Base-by-base conservation (phyloP, 1,140 invertebrate species). In the honey bee (Apis mellifera) region DNA sequence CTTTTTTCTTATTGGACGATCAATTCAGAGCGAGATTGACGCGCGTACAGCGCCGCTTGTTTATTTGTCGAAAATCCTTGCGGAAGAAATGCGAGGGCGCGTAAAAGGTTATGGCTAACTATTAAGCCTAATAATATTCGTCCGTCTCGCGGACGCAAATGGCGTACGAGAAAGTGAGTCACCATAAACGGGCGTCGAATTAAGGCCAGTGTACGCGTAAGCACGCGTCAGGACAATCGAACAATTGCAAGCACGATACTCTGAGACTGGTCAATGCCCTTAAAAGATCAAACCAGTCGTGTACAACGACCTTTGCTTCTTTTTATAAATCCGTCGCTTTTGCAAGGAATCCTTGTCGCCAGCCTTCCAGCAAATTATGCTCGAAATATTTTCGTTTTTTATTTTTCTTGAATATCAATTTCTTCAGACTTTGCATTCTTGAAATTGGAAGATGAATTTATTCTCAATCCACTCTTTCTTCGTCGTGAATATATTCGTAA, bases 161-260 rank as follows among this genome's bases (percentile, higher is more conserved):
- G 68, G 54, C 59, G 55, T 73, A 84, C 83, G 71, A 79, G 86
- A 88, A 88, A 88, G 62, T 88, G 86, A 88, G 83, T 88, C 86
- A 88, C 80, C 72, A 78, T 72, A 82, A 82, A 76, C 79, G 86
- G 78, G 15, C 32, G 17, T 75, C 83, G 72, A 88, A 88, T 88
- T 88, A 88, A 88, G 86, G 86, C 78, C 86, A 85, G 78, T 73
- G 65, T 62, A 70, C 82, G 74, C 76, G 57, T 23, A 71, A 65
- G 65, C 82, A 62, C 75, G 78, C 78, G 83, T 59, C 78, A 87
- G 78, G 71, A 88, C 75, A 83, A 88, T 88, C 86, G 86, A 87
- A 87, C 86, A 88, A 87, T 87, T 88, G 86, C 86, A 85, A 74
- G 74, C 74, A 75, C 74, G 74, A 84, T 84, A 73, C 69, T 57